Base-by-base conservation (phyloP, 1,140 invertebrate genomes). In the Proctacanthus coquilletti region DNA sequence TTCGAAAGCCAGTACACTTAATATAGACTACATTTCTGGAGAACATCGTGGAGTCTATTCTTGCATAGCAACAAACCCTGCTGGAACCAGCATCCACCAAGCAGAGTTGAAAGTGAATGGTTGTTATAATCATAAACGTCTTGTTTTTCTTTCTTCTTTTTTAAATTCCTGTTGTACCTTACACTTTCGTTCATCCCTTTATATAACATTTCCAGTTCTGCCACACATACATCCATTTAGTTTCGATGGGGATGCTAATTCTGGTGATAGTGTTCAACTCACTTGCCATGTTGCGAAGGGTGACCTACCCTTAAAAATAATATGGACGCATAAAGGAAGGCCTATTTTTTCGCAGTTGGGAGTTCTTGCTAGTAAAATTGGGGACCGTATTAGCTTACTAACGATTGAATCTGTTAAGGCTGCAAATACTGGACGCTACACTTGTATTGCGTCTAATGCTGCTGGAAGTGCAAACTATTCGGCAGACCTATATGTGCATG, bases 31-130 rank as follows among this genome's bases (percentile, higher is more conserved):
- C 5, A 72, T 75, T 18, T 62, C 66, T 35, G 51, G 50, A 11
- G 50, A 58, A 14, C 84, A 89, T 62, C 68, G 71, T 50, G 80
- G 80, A 42, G 71, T 76, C 48, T 91, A 85, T 62, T 82, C 80
- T 31, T 91, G 85, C 59, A 67, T 73, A 41, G 80, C 75, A 41
- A 71, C 64, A 39, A 84, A 84, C 66, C 54, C 59, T 41, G 84
- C 83, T 37, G 80, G 81, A 47, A 74, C 47, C 21, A 56, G 44
- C 31, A 45, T 43, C 34, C 54, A 51, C 48, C 46, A 45, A 34
- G 47, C 55, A 4, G 56, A 59, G 41, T 42, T 59, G 15, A 50
- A 50, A 56, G 47, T 55, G 49, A 48, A 50, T 52, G 49, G 53
- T 53, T 51, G 34, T 53, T 34, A 38, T 31, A 9, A 35, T 39